These are phyloP conservation scores for Thryonomys swinderianus DNA, from an alignment of 2,113 vertebrate species.

Conservation along the genomic window DNA sequence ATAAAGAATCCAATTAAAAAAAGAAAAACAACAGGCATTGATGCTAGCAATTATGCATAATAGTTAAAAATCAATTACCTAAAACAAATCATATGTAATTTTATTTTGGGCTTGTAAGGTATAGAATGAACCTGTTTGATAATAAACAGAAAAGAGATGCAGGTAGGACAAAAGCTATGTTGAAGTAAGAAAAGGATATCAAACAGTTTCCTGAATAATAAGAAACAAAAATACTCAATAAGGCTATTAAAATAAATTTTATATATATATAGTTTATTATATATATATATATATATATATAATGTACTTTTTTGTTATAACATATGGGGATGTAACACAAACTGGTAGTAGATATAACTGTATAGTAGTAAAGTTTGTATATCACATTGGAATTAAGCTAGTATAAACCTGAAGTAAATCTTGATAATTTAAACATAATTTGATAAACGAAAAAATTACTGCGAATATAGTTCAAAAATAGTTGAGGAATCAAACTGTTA, in stretches of 20 bases:
- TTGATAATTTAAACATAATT: neutral
- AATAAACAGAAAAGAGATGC: constrained; percentile 8
- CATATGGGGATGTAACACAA: neutral
- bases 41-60: neutral
- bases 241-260: neutral
- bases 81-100: neutral
- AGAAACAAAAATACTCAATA: neutral
- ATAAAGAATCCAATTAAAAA: too few species aligned
- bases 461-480: neutral
- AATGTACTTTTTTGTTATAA: neutral
- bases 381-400: neutral
- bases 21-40: neutral
- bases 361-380: neutral
- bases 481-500: neutral
- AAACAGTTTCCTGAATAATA: neutral
- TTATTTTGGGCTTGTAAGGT: neutral
- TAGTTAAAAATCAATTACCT: neutral
- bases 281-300: constrained; percentile 42
- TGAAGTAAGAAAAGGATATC: neutral
- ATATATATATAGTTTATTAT: constrained; percentile 10
- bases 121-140: neutral
- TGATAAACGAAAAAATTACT: neutral
- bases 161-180: neutral
- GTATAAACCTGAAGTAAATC: too few species aligned
- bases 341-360: neutral